These are phyloP conservation scores for Sebastiscus tertius DNA, from an alignment of 2,797 vertebrate genomes.

Conservation along the genomic window DNA sequence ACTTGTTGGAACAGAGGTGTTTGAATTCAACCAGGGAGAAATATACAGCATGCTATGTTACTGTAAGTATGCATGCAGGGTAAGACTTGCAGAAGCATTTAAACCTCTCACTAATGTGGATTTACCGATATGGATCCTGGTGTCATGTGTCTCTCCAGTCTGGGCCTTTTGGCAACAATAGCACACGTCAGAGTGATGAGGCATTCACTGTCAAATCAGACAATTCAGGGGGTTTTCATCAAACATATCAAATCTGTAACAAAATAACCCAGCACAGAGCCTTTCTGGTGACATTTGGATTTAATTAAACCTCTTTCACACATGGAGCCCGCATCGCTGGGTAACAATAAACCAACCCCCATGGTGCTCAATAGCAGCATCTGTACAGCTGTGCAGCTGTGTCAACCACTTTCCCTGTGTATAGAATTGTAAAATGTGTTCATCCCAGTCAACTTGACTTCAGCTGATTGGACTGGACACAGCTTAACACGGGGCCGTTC, in stretches of 20 bases:
- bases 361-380: constrained; percentile 3
- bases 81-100: background rate
- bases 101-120: background rate
- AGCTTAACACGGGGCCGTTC: constrained; percentile 58
- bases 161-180: constrained; percentile 4
- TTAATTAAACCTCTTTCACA: background rate
- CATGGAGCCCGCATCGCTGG: background rate
- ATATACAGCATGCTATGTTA: background rate
- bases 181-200: background rate
- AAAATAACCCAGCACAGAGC: background rate
- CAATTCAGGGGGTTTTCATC: background rate
- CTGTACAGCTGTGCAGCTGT: constrained; percentile 56
- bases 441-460: constrained; percentile 56
- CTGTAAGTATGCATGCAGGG: background rate
- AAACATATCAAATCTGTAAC: background rate
- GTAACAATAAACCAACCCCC: background rate
- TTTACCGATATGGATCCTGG: background rate
- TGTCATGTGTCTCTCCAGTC: background rate
- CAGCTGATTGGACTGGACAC: constrained; percentile 64
- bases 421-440: constrained; percentile 53
- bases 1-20: background rate
- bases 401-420: constrained; percentile 46
- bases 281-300: background rate
- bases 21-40: background rate
- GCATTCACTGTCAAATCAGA: background rate